These are phyloP conservation scores for Apogon talboti DNA, from an alignment of 2,797 vertebrate genomes.

Conservation along the genomic window DNA sequence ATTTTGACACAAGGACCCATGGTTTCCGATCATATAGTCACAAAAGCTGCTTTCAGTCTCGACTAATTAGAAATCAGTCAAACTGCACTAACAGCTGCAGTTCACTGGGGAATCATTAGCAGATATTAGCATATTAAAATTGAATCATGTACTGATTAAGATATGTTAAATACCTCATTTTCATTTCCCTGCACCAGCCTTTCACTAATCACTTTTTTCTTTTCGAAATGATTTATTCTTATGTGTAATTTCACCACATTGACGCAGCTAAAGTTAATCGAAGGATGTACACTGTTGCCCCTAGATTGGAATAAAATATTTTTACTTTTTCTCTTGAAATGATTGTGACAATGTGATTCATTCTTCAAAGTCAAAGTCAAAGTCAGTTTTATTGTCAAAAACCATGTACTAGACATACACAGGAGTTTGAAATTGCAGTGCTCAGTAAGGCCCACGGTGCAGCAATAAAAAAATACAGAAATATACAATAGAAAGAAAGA, in stretches of 20 bases:
- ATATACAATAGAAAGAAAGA: too few species aligned
- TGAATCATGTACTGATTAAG: constrained; percentile 54
- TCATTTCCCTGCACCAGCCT: constrained; percentile 1
- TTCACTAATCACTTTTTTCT: not conserved
- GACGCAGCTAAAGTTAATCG: too few species aligned
- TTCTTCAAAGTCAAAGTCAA: too few species aligned
- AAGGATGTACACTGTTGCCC: too few species aligned
- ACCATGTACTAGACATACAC: too few species aligned
- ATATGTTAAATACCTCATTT: constrained; percentile 45
- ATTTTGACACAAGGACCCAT: constrained; percentile 42
- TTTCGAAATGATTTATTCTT: not conserved
- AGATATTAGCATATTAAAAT: constrained; percentile 68
- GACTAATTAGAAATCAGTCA: constrained; percentile 71
- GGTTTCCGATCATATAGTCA: constrained; percentile 50
- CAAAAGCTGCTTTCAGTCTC: constrained; percentile 51
- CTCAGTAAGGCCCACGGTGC: too few species aligned
- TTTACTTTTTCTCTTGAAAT: too few species aligned
- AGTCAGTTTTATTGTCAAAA: too few species aligned
- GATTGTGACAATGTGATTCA: too few species aligned
- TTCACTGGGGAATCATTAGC: constrained; percentile 64
- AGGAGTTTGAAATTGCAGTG: too few species aligned
- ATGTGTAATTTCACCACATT: not conserved
- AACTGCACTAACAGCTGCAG: constrained; percentile 64
- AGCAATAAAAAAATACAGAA: too few species aligned
- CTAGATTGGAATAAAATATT: too few species aligned